Percentiles rank a stretch among this genome's conserved stretches.
Evolutionary conservation across 2,113 vertebrate genomes (phyloP).

Genomic region (Lucifuga dentata): DNA sequence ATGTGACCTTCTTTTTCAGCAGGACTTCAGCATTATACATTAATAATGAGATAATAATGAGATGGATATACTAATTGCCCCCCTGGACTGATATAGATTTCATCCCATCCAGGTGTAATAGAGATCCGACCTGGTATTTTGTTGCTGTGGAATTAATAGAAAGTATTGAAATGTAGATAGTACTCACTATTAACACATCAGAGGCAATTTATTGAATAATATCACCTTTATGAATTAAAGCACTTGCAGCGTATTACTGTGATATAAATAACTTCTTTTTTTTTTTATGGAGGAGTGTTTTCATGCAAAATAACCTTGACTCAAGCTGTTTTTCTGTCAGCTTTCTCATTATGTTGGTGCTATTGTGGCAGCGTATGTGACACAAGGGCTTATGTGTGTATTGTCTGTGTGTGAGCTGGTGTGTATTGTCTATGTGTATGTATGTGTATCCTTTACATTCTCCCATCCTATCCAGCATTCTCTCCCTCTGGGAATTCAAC

Average conservation of each 20-base stretch:
- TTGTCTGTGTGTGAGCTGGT: slow-evolving; percentile 65
- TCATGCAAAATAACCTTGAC: slow-evolving; percentile 43
- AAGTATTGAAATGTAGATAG: neutral
- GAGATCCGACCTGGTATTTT: slow-evolving; percentile 7
- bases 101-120: slow-evolving; percentile 29
- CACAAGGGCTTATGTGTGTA: slow-evolving; percentile 71
- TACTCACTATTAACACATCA: neutral
- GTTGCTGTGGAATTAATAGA: neutral
- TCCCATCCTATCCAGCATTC: slow-evolving; percentile 70
- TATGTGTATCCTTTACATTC: slow-evolving; percentile 65
- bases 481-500: slow-evolving; percentile 52
- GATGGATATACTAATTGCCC: slow-evolving; percentile 43
- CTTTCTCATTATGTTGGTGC: slow-evolving; percentile 79
- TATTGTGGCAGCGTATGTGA: slow-evolving; percentile 72
- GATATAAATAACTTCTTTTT: neutral
- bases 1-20: slow-evolving; percentile 40
- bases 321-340: slow-evolving; percentile 72
- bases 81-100: slow-evolving; percentile 64
- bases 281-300: slow-evolving; percentile 7
- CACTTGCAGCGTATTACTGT: neutral
- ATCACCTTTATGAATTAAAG: neutral
- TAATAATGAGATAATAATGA: slow-evolving; percentile 70
- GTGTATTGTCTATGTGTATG: slow-evolving; percentile 59
- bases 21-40: slow-evolving; percentile 54
- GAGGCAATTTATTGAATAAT: neutral